A percentile compares a stretch with the other conserved stretches of the same genome.
Evolutionary conservation across 2,888 invertebrate genomes (phyloP).

Genomic region (Mesoligia furuncula): DNA sequence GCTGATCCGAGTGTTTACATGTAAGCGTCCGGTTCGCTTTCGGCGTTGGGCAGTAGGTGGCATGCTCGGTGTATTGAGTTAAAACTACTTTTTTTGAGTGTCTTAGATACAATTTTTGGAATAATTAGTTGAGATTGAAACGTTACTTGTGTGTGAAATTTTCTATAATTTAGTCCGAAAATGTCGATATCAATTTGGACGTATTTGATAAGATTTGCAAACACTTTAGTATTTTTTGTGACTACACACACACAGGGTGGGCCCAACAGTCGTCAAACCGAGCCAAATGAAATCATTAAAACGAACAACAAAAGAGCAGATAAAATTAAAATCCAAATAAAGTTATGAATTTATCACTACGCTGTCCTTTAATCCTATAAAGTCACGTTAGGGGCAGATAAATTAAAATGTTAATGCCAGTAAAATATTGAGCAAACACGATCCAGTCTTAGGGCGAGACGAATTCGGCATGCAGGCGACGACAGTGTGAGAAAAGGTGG

Average conservation of each 20-base stretch:
- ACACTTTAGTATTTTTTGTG: conserved; percentile 6
- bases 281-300: conserved; percentile 61
- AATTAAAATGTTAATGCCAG: conserved; percentile 77
- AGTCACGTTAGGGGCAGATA: conserved; percentile 67
- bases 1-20: conserved; percentile 85
- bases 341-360: conserved; percentile 73
- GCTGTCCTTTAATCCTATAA: conserved; percentile 73
- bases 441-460: conserved; percentile 68
- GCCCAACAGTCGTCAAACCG: conserved; percentile 30
- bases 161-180: conserved; percentile 23
- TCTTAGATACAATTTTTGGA: conserved; percentile 60
- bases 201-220: not conserved
- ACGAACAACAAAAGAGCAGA: conserved; percentile 62
- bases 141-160: conserved; percentile 62
- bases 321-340: conserved; percentile 70
- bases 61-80: conserved; percentile 69
- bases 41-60: conserved; percentile 73
- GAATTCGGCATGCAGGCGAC: conserved; percentile 72
- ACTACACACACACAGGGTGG: conserved; percentile 45
- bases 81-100: conserved; percentile 67
- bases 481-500: conserved; percentile 67
- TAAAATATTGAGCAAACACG: conserved; percentile 76
- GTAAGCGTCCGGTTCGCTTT: conserved; percentile 83
- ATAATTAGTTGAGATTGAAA: conserved; percentile 57
- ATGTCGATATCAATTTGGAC: not conserved